Evolutionary conservation across 2,797 vertebrate species (phyloP), one percentile per base, ranked within the genome.

Genomic region (Pipistrellus pygmaeus): DNA sequence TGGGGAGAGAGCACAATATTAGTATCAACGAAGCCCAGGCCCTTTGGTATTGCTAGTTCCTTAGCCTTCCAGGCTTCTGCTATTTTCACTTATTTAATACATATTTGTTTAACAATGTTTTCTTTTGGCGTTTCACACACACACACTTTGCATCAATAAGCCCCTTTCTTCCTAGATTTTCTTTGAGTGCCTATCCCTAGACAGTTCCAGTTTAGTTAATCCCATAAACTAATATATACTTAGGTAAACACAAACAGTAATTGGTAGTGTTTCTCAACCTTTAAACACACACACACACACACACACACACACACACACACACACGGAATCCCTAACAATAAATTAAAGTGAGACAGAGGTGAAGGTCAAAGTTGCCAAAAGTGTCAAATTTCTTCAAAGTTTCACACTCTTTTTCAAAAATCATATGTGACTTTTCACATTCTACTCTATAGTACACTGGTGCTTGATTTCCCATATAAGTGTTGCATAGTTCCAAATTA

Each of bases 381-480:
- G 30, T 46, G 44, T 57, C 80, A 57, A 27, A 35, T 85, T 85
- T 90, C 57, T 86, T 83, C 48, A 57, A 91, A 82, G 53, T 80
- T 48, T 84, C 66, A 80, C 57, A 62, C 85, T 76, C 55, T 83
- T 94, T 93, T 69, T 41, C 38, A 41, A 73, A 93, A 96, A 91
- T 7, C 17, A 82, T 48, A 91, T 9, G n/a, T 55, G 66, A 90
- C 80, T 85, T 95, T 93, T 85, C 75, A 84, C 66, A 87, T 88
- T 93, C 57, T 77, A 80, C 48, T 60, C n/a, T 38, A 60, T 69
- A 84, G 25, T 77, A 48, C 60, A 25, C 44, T 57, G 13, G 78
- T 48, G 30, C 75, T 94, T 91, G 89, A 88, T 88, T 78, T 88
- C 80, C 30, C 35, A 76, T 69, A 48, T 76, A 89, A 93, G 21